Evolutionary conservation across 2,113 vertebrate genomes (phyloP), one percentile per base, ranked within the genome.

Genomic region (Osmerus eperlanus): DNA sequence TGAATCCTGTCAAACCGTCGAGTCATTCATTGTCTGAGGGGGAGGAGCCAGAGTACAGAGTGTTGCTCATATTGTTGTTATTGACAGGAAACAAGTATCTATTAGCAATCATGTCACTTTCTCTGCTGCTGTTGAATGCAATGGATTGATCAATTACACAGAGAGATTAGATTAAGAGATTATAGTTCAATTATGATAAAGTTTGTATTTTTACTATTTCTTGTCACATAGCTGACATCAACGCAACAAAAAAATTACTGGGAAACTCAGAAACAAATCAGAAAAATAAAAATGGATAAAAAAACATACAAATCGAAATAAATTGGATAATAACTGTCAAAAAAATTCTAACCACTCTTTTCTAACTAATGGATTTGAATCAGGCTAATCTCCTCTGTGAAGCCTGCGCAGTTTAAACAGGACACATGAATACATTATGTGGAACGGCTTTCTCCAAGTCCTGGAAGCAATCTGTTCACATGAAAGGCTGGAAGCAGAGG

Each of bases 291-390:
- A 47, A 47, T 41, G 18, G 29, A 15, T 36, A 1, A 12, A 7
- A 64, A 29, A 64, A 9, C 12, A 64, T 3, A 7, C 32, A 29
- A 1, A 36, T 64, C n/a, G 18, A 23, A 18, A 14, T 56, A 56
- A 15, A n/a, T 56, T 16, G 3, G 54, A 56, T 9, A 5, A 56
- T 56, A 56, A 56, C 54, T n/a, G 54, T 56, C n/a, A 56, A n/a
- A 56, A 56, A 15, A 18, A 15, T 15, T 55, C 53, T 9, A 56
- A 56, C 15, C 4, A 1, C 25, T 64, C 18, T 36, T 29, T 82
- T 83, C 81, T 87, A 89, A 89, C 86, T 87, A 89, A 85, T 89
- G 88, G 83, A 85, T 82, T 70, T 85, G 86, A 70, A 83, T 76
- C 80, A 51, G 25, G 88, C 85, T 88, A 86, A 89, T 89, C 89